Percentiles rank a stretch among this genome's conserved stretches.
These are phyloP conservation scores for Drosophila mimetica DNA, from an alignment of 2,888 invertebrate species.

Conservation along the genomic window DNA sequence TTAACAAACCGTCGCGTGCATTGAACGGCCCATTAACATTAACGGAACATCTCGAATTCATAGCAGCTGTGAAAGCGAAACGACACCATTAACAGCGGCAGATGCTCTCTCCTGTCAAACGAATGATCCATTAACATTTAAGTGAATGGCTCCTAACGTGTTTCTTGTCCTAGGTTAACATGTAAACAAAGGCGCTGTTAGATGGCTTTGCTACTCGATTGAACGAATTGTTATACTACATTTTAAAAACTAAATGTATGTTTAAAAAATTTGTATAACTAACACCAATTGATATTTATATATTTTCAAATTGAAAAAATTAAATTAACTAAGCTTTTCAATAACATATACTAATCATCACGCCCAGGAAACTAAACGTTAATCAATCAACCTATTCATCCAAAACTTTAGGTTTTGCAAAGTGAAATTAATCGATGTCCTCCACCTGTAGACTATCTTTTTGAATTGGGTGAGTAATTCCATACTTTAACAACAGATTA, in stretches of 20 bases:
- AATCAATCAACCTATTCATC: too few relatives aligned
- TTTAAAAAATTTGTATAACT: too few relatives aligned
- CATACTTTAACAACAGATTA: constrained; percentile 12
- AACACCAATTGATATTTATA: too few relatives aligned
- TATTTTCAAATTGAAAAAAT: too few relatives aligned
- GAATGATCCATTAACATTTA: constrained; percentile 73
- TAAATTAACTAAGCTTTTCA: too few relatives aligned
- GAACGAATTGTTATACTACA: neutral
- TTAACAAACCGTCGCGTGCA: constrained; percentile 63
- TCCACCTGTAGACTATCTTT: neutral
- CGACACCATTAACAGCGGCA: constrained; percentile 70
- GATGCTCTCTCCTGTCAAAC: constrained; percentile 56
- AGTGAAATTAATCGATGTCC: neutral
- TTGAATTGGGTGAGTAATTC: constrained; percentile 21
- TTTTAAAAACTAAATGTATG: too few relatives aligned
- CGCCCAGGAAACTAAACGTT: too few relatives aligned
- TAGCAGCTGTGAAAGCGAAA: constrained; percentile 68
- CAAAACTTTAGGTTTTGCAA: neutral
- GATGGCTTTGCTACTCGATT: constrained; percentile 3
- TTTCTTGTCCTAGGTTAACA: constrained; percentile 47
- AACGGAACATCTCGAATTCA: constrained; percentile 64
- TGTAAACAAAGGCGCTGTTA: constrained; percentile 40
- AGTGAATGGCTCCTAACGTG: constrained; percentile 61
- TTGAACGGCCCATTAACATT: constrained; percentile 74
- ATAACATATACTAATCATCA: too few relatives aligned